Percentiles rank a stretch among this genome's conserved stretches.
Evolutionary conservation across 2,797 vertebrate genomes (phyloP).

Genomic region (Manis crassicaudata): DNA sequence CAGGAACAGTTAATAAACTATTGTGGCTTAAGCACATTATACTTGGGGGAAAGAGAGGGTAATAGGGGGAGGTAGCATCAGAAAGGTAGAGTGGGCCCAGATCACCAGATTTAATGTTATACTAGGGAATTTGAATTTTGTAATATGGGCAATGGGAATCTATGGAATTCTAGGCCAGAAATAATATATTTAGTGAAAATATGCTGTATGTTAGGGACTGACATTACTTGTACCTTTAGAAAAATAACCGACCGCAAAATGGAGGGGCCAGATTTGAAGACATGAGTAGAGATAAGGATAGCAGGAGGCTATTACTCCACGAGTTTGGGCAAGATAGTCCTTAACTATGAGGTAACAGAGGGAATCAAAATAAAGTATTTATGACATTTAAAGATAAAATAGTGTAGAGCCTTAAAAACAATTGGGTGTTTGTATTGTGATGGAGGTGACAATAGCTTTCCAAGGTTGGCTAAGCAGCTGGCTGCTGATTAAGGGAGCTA

Average conservation of each 20-base stretch:
- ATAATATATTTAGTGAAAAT: neutral
- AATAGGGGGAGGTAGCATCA: neutral
- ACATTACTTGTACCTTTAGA: neutral
- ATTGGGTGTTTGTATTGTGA: neutral
- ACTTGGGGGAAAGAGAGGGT: neutral
- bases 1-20: neutral
- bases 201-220: neutral
- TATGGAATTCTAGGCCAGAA: neutral
- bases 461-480: neutral
- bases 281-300: neutral
- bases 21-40: neutral
- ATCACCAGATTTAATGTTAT: neutral
- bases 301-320: neutral
- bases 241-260: neutral
- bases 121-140: neutral
- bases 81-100: neutral
- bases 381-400: neutral
- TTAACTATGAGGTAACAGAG: neutral
- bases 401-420: neutral
- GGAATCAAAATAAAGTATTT: neutral
- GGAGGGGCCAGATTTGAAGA: neutral
- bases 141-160: neutral
- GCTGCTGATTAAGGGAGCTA: neutral
- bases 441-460: neutral
- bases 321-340: neutral